These are phyloP conservation scores for Trichogramma evanescens DNA, from an alignment of 2,888 invertebrate species.

Conservation along the genomic window DNA sequence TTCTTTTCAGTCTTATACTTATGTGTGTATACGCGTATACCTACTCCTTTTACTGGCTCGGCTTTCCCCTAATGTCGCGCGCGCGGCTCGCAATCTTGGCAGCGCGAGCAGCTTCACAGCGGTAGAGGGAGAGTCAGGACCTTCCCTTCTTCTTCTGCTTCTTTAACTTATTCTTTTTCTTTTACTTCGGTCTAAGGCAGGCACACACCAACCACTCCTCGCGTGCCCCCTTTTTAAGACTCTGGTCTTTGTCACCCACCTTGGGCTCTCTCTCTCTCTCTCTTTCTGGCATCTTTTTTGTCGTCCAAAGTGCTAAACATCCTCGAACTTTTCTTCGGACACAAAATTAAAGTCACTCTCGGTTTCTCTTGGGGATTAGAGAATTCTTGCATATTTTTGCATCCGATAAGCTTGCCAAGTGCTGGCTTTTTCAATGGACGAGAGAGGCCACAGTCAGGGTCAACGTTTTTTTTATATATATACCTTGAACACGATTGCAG, in stretches of 20 bases:
- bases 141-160: slow-evolving; percentile 20
- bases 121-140: too few relatives aligned
- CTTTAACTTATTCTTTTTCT: slow-evolving; percentile 16
- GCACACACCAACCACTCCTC: not conserved
- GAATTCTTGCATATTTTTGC: slow-evolving; percentile 22
- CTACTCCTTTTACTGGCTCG: too few relatives aligned
- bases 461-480: slow-evolving; percentile 1
- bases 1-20: too few relatives aligned
- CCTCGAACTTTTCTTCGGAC: slow-evolving; percentile 8
- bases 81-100: too few relatives aligned
- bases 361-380: slow-evolving; percentile 21
- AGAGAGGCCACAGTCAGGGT: slow-evolving; percentile 9
- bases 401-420: slow-evolving; percentile 1
- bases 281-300: slow-evolving; percentile 14
- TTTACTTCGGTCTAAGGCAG: not conserved
- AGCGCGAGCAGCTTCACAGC: too few relatives aligned
- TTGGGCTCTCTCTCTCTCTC: slow-evolving; percentile 1
- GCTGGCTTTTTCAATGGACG: not conserved
- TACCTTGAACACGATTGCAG: too few relatives aligned
- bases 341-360: slow-evolving; percentile 22
- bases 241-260: slow-evolving; percentile 6
- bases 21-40: too few relatives aligned
- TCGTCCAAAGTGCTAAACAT: slow-evolving; percentile 11
- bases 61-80: too few relatives aligned
- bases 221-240: slow-evolving; percentile 10